Base-by-base conservation (phyloP, 1,140 invertebrate species). In the Drosophila elegans region DNA sequence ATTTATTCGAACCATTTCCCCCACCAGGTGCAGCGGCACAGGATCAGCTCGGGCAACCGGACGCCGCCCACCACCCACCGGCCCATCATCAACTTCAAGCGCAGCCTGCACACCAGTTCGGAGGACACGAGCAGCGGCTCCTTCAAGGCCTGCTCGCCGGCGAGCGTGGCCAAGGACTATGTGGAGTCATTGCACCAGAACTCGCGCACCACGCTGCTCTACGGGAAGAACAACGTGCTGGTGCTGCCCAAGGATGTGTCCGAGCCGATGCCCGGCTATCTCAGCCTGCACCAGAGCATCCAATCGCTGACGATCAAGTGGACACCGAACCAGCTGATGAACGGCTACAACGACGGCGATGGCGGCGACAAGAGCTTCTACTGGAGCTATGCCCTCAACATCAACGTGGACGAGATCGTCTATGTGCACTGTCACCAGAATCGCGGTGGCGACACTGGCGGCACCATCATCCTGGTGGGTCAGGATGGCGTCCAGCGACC, bases 141-240 rank as follows among this genome's bases (percentile, higher is more conserved):
- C 12, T 92, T 90, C 46, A 92, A 93, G 78, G 91, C 84, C 67
- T 93, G 91, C 42, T 93, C 93, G 49, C 93, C 93, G 6, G 93
- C 93, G 34, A 93, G 94, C 44, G 95, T 95, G 78, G 97, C 97
- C 67, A 96, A 97, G 92, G 97, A 99, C 77, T 98, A 98, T 90
- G 98, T 99, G 9, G 98, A 98, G 91, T 98, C 97, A 16, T 93
- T 99, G 57, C 98, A 99, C 93, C 98, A 99, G 91, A 99, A 98
- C 91, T 96, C 95, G 13, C 95, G 96, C 74, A 96, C 96, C 1
- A 97, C 97, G 1, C 93, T 99, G n/a, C 94, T 99, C 2, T 99
- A 98, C 92, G 98, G 98, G 13, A 99, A 99, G 93, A 99, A 99
- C 93, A 99, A 99, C 93, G 98, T 99, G 5, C 92, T 96, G 21